phyloP scores from a whole-genome alignment of 2,113 vertebrate genomes.

The Dromiciops gliroides region DNA sequence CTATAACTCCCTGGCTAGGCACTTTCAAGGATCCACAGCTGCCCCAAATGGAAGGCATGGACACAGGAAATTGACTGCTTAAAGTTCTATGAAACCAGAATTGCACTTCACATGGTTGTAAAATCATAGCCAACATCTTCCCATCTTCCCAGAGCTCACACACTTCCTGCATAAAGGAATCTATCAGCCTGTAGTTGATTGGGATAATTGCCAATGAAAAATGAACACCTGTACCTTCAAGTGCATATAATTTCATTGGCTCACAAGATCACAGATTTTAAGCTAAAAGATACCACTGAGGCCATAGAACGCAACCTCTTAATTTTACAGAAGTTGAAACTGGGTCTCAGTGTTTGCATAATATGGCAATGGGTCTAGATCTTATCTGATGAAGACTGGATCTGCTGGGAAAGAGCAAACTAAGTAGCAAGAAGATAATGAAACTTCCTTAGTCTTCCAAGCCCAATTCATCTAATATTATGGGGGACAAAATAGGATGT shows the following conservation, averaged over 20 bases:
- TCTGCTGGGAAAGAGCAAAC: not conserved
- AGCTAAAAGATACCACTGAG: not conserved
- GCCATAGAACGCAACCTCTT: not conserved
- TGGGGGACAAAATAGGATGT: not conserved
- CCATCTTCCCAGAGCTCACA: not conserved
- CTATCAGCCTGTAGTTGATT: not conserved
- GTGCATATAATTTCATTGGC: not conserved
- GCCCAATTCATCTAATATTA: not conserved
- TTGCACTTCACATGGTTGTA: not conserved
- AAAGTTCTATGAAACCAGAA: constrained; percentile 46
- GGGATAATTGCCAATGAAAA: constrained; percentile 51
- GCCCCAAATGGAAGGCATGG: not conserved
- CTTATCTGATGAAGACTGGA: not conserved
- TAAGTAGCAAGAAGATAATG: not conserved
- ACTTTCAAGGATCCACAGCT: constrained; percentile 32
- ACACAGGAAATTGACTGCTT: constrained; percentile 62
- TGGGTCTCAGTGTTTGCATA: not conserved
- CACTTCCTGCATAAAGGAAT: constrained; percentile 10
- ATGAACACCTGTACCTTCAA: not conserved
- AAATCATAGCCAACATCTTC: constrained; percentile 31
- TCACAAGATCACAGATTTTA: not conserved
- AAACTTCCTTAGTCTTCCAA: not conserved
- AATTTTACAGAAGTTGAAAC: not conserved
- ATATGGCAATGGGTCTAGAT: not conserved
- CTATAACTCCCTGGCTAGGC: constrained; percentile 60